Evolutionary conservation across 2,113 vertebrate species (phyloP).

Genomic region (Scytalopus superciliaris): DNA sequence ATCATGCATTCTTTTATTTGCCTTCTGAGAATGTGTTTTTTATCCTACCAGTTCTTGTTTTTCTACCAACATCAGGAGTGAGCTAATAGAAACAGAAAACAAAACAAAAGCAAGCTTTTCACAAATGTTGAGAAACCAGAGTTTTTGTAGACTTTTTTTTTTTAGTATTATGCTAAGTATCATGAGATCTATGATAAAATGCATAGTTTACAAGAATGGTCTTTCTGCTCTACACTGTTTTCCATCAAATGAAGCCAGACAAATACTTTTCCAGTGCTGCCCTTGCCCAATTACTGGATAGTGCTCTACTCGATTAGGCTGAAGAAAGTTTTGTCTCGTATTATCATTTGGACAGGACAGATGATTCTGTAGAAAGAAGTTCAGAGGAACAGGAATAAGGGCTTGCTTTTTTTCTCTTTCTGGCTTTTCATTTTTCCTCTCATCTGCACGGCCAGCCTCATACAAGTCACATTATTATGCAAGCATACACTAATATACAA

Average conservation of each 20-base stretch:
- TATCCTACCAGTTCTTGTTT: neutral
- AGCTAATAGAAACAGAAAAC: neutral
- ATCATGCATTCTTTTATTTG: neutral
- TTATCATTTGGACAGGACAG: neutral
- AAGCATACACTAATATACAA: neutral
- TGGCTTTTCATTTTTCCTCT: neutral
- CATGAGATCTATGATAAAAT: neutral
- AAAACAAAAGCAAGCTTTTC: neutral
- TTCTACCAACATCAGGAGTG: neutral
- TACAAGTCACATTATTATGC: neutral
- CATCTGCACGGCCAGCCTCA: neutral
- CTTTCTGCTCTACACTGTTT: neutral
- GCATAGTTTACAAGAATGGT: neutral
- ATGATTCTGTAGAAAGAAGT: neutral
- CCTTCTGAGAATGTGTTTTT: neutral
- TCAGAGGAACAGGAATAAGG: neutral
- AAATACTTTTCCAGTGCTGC: neutral
- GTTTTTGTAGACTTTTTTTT: neutral
- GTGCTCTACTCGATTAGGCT: neutral
- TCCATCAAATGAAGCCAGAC: neutral
- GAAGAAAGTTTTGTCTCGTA: neutral
- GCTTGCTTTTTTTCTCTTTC: neutral
- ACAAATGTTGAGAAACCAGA: neutral
- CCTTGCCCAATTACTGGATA: neutral
- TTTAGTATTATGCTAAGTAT: neutral